Percentiles rank a stretch among this genome's conserved stretches.
These are phyloP conservation scores for Sceliomorpha sp. DNA, from an alignment of 2,888 invertebrate species.

Conservation along the genomic window DNA sequence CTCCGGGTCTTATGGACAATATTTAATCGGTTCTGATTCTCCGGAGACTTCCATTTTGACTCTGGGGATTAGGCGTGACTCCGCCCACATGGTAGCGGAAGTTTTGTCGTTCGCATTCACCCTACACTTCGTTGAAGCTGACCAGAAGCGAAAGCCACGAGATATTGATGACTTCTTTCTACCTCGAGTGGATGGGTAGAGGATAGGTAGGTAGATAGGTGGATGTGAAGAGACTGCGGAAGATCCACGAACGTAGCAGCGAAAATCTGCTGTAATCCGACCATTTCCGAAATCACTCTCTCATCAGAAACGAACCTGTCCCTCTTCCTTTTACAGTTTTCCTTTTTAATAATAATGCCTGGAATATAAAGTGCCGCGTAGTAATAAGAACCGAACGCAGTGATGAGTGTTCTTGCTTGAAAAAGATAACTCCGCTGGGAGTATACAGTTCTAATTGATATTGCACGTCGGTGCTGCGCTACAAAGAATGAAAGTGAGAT, in stretches of 20 bases:
- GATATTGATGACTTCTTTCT: slow-evolving; percentile 78
- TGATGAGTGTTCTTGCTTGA: no score
- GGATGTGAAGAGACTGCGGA: neutral
- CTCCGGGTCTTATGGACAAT: slow-evolving; percentile 59
- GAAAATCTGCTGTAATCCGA: slow-evolving; percentile 15
- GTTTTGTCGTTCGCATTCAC: slow-evolving; percentile 64
- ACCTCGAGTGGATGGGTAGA: slow-evolving; percentile 51
- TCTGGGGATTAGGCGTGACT: slow-evolving; percentile 80
- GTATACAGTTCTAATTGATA: no score
- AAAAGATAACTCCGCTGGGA: no score
- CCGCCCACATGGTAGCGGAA: slow-evolving; percentile 74
- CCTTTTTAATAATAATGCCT: no score
- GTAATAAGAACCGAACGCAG: no score
- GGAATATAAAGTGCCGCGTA: no score
- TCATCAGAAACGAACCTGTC: neutral
- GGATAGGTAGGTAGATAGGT: slow-evolving; percentile 6
- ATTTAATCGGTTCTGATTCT: slow-evolving; percentile 67
- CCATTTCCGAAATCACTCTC: neutral
- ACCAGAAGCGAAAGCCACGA: slow-evolving; percentile 74
- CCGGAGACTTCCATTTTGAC: slow-evolving; percentile 81
- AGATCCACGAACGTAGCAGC: slow-evolving; percentile 5
- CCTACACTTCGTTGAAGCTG: slow-evolving; percentile 58
- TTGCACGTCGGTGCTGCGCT: no score
- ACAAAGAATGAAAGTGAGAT: no score
- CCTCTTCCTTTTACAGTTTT: no score